phyloP scores from a whole-genome alignment of 1,140 invertebrate species.

The Nomia melanderi region DNA sequence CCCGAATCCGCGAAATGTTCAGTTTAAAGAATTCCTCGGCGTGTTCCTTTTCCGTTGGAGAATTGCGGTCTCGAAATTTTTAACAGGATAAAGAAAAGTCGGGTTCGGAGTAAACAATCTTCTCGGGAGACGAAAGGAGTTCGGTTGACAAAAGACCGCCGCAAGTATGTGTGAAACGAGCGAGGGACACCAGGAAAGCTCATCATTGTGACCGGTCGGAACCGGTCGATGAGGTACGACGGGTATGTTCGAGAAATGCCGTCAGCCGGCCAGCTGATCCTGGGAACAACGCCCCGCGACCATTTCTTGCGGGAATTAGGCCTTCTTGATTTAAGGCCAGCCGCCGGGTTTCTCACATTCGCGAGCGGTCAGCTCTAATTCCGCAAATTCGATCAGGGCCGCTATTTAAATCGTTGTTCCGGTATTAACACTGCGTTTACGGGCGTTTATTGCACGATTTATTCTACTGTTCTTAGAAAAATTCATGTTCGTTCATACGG shows the following conservation, averaged over 20 bases:
- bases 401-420: conserved; percentile 22
- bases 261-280: conserved; percentile 80
- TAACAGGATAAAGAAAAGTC: not conserved
- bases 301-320: conserved; percentile 79
- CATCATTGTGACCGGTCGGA: conserved; percentile 56
- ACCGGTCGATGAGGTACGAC: conserved; percentile 76
- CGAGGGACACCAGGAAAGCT: conserved; percentile 41
- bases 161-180: conserved; percentile 7
- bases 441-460: no score
- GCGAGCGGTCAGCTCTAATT: conserved; percentile 53
- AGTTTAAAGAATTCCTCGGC: no score
- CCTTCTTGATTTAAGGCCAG: conserved; percentile 78
- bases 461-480: no score
- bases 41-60: no score
- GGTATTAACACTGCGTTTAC: no score
- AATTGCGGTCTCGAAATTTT: not conserved
- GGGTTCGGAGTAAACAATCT: not conserved
- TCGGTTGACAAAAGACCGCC: not conserved
- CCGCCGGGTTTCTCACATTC: conserved; percentile 76
- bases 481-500: no score
- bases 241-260: conserved; percentile 77
- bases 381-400: conserved; percentile 17
- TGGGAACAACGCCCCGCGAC: conserved; percentile 78
- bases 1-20: no score
- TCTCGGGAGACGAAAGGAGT: not conserved